phyloP scores from a whole-genome alignment of 2,113 vertebrate genomes.

The Leuciscus idus region DNA sequence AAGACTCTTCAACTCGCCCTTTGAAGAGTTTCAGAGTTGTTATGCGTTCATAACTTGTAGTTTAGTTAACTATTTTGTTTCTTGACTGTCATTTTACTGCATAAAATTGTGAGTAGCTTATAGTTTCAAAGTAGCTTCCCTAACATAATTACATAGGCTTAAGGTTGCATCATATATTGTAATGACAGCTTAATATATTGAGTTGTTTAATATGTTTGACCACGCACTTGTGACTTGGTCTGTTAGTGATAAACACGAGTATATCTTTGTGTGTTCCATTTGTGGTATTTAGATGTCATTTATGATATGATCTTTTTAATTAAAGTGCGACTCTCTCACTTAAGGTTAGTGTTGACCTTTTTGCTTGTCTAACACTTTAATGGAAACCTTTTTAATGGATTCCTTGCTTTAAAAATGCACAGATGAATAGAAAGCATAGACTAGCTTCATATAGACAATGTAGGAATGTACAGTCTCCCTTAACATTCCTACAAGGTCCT shows the following conservation, averaged over 20 bases:
- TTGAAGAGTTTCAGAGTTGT: neutral
- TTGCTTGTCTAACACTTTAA: neutral
- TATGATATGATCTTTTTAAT: slow-evolving; percentile 10
- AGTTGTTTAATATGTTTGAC: neutral
- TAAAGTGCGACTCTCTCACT: neutral
- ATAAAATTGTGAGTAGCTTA: neutral
- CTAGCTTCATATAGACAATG: neutral
- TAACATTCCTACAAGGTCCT: too few relatives aligned
- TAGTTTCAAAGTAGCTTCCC: neutral
- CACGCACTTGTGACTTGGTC: neutral
- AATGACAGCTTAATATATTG: neutral
- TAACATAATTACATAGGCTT: slow-evolving; percentile 1
- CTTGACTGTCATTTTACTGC: neutral
- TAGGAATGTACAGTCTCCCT: too few relatives aligned
- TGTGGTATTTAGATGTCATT: slow-evolving; percentile 7
- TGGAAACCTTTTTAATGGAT: neutral
- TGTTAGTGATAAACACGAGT: slow-evolving; percentile 14
- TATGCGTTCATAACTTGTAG: neutral
- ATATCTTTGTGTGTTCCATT: neutral
- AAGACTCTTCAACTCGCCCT: too few relatives aligned
- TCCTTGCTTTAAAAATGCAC: neutral
- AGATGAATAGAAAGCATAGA: neutral
- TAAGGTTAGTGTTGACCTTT: neutral
- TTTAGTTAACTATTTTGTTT: neutral
- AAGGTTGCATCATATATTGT: slow-evolving; percentile 6